phyloP scores from a whole-genome alignment of 2,113 vertebrate species.

The Emydocephalus ijimae region DNA sequence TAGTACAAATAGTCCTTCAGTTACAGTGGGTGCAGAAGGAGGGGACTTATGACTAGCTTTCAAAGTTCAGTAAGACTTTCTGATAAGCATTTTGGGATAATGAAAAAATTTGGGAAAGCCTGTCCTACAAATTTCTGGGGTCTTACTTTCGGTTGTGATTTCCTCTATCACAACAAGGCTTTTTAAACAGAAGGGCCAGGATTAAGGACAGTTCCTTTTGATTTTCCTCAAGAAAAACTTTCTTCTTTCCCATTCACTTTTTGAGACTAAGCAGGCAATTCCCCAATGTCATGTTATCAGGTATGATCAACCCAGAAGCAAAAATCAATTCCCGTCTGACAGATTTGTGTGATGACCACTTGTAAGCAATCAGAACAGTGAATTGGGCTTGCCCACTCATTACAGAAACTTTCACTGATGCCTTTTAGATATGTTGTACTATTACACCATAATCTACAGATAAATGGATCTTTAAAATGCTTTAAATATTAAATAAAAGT shows the following conservation, averaged over 20 bases:
- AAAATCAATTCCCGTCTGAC: not conserved
- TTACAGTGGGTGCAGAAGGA: not conserved
- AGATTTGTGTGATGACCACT: not conserved
- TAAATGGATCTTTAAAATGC: not conserved
- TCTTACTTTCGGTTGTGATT: not conserved
- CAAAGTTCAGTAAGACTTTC: not conserved
- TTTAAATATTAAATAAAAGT: not conserved
- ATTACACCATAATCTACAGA: not conserved
- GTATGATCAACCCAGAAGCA: not conserved
- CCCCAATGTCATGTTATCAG: not conserved
- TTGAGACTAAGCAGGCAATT: not conserved
- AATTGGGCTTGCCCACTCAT: not conserved
- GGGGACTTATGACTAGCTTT: not conserved
- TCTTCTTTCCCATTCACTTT: not conserved
- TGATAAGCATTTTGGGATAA: not conserved
- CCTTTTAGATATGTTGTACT: not conserved
- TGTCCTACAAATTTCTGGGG: not conserved
- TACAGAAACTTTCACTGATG: not conserved
- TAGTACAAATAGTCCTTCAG: not conserved
- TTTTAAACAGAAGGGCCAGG: not conserved
- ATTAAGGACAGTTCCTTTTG: not conserved
- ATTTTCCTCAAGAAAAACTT: not conserved
- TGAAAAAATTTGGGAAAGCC: not conserved
- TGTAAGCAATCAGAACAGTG: not conserved
- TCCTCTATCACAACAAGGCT: not conserved